phyloP scores from a whole-genome alignment of 2,113 vertebrate species.

The Edolisoma coerulescens region DNA sequence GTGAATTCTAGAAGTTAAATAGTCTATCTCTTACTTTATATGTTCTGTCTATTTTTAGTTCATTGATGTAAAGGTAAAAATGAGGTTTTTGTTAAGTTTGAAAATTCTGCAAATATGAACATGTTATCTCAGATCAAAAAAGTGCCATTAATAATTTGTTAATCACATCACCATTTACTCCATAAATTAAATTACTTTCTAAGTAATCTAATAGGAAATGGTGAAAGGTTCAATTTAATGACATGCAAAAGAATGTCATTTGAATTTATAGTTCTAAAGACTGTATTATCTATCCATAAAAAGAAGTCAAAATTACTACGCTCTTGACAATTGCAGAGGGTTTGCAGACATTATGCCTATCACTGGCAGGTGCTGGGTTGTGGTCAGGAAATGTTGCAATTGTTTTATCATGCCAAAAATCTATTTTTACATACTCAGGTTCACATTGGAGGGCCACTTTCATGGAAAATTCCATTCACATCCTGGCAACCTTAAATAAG shows the following conservation, averaged over 20 bases:
- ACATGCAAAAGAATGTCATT: neutral
- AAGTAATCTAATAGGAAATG: neutral
- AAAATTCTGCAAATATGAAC: neutral
- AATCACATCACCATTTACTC: neutral
- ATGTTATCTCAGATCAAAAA: neutral
- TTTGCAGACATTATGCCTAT: neutral
- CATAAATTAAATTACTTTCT: neutral
- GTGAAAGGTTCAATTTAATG: neutral
- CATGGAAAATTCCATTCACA: neutral
- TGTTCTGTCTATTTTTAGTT: neutral
- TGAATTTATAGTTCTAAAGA: neutral
- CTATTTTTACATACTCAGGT: neutral
- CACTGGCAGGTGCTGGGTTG: neutral
- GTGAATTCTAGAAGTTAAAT: neutral
- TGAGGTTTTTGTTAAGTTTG: neutral
- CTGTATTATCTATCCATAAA: neutral
- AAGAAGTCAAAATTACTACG: neutral
- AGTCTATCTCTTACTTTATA: neutral
- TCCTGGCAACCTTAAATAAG: neutral
- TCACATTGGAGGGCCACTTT: neutral
- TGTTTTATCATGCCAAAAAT: neutral
- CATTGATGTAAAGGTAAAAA: neutral
- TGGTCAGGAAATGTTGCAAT: neutral
- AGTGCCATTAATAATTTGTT: neutral
- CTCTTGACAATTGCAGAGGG: neutral